A percentile compares a stretch with the other conserved stretches of the same genome.
Conservation (phyloP, 2,113 vertebrate species). For the Rhegmatorhina hoffmannsi region DNA sequence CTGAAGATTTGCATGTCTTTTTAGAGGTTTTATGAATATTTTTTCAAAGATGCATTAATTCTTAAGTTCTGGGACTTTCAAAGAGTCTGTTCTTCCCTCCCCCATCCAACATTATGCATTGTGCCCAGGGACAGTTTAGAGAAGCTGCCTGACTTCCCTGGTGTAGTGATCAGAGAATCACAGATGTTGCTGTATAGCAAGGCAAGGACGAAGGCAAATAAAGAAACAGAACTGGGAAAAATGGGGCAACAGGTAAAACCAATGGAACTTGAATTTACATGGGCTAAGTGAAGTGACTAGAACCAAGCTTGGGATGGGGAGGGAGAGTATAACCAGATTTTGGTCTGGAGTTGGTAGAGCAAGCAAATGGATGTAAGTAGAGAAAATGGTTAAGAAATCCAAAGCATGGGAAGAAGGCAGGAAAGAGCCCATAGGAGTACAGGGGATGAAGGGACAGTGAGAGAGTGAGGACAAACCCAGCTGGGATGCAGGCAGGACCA, state of each 20-base stretch:
- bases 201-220: not conserved
- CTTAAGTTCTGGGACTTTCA: not conserved
- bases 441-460: not conserved
- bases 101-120: not conserved
- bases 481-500: fast-evolving
- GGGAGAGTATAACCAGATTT: not conserved
- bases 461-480: not conserved
- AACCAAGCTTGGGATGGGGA: not conserved
- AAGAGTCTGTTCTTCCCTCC: not conserved
- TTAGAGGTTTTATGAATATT: constrained; percentile 28
- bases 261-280: not conserved
- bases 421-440: not conserved
- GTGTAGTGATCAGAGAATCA: not conserved
- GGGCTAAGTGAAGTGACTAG: not conserved
- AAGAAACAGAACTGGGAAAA: not conserved
- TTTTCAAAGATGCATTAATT: constrained; percentile 8
- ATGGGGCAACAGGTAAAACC: not conserved
- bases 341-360: not conserved
- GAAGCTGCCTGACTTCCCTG: not conserved
- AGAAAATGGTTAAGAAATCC: not conserved
- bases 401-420: not conserved
- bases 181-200: not conserved
- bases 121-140: not conserved
- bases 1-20: constrained; percentile 46
- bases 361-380: not conserved